phyloP scores from a whole-genome alignment of 1,140 invertebrate genomes.

The Vanessa atalanta region DNA sequence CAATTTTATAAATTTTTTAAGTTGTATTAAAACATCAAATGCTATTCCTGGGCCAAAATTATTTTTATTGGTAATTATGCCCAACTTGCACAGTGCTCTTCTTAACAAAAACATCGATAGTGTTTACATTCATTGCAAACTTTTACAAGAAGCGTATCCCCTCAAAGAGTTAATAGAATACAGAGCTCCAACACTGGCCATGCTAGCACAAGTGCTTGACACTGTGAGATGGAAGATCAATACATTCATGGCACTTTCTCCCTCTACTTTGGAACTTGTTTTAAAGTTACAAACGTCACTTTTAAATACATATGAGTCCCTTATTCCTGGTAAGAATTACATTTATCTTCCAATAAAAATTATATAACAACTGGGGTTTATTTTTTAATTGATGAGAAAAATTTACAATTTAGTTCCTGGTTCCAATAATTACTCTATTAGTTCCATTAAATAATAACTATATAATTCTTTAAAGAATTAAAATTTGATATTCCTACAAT shows the following conservation, averaged over 20 bases:
- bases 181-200: constrained; percentile 64
- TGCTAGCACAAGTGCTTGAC: constrained; percentile 65
- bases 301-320: constrained; percentile 49
- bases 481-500: too few species aligned
- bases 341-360: too few species aligned
- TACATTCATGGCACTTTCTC: constrained; percentile 48
- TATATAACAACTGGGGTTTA: too few species aligned
- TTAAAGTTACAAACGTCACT: constrained; percentile 54
- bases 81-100: constrained; percentile 59
- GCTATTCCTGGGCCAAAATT: constrained; percentile 56
- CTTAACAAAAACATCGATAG: constrained; percentile 49
- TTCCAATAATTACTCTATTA: too few species aligned
- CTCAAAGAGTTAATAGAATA: constrained; percentile 58
- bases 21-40: constrained; percentile 48
- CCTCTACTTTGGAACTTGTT: constrained; percentile 49
- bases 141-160: constrained; percentile 50
- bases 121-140: constrained; percentile 55
- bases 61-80: constrained; percentile 67
- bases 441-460: too few species aligned
- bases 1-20: constrained; percentile 61
- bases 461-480: too few species aligned
- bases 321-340: constrained; percentile 55
- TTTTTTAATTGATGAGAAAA: too few species aligned
- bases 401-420: too few species aligned
- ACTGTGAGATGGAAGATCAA: constrained; percentile 63